Conservation (phyloP, 2,113 vertebrate genomes). For the Trogon surrucura region DNA sequence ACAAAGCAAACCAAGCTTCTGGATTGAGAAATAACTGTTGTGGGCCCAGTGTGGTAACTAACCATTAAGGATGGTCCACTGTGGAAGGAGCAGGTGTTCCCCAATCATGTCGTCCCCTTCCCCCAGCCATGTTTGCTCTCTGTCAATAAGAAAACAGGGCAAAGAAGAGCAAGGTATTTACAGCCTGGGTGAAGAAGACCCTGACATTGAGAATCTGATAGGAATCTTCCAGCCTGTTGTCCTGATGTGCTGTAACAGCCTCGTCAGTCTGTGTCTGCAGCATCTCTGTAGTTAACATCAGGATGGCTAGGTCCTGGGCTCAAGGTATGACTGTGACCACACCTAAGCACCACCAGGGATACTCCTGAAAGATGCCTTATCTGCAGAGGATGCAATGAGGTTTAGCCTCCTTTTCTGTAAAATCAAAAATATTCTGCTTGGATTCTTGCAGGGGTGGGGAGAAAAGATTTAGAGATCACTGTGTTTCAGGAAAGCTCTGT, state of each 20-base stretch:
- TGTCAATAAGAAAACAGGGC: not conserved
- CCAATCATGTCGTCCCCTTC: not conserved
- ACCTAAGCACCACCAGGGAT: not conserved
- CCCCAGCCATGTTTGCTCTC: not conserved
- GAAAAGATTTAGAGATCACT: not conserved
- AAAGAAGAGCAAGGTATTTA: not conserved
- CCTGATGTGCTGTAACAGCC: not conserved
- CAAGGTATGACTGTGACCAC: fast-evolving
- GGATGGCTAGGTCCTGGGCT: not conserved
- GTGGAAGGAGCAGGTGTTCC: not conserved
- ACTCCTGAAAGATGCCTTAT: not conserved
- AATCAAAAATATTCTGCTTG: not conserved
- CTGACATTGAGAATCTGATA: not conserved
- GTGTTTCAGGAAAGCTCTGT: not conserved
- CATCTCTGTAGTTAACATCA: not conserved
- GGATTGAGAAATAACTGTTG: not conserved
- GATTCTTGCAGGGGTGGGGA: not conserved
- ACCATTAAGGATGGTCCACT: not conserved
- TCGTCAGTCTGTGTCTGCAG: not conserved
- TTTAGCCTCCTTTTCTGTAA: not conserved
- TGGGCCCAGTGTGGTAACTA: not conserved
- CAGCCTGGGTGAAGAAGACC: not conserved
- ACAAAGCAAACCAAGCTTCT: not conserved
- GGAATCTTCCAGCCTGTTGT: not conserved
- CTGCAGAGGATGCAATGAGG: not conserved